These are phyloP conservation scores for Murina feae DNA, from an alignment of 2,113 vertebrate genomes.

Conservation along the genomic window DNA sequence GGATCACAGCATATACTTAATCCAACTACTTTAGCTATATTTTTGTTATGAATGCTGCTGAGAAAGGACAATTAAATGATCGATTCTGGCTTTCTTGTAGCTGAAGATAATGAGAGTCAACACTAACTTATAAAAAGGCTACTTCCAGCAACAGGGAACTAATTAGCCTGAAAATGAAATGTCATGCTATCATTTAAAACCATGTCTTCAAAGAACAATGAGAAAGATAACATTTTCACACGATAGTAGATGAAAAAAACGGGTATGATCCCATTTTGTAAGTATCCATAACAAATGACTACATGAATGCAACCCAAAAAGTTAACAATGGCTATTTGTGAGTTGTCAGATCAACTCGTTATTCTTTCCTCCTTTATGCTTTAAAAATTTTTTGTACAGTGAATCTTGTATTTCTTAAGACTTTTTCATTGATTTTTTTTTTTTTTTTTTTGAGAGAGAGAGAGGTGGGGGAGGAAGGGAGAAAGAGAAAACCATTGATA, in stretches of 20 bases:
- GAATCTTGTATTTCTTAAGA: background rate
- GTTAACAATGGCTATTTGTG: background rate
- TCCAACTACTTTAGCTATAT: background rate
- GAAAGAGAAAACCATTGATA: background rate
- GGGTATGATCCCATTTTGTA: background rate
- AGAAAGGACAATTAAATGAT: conserved; percentile 22
- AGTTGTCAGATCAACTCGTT: background rate
- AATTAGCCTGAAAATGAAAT: conserved; percentile 31
- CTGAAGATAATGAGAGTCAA: conserved; percentile 1
- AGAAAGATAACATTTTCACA: background rate
- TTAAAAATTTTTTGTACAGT: conserved; percentile 10
- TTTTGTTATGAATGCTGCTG: background rate
- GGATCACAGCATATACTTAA: background rate
- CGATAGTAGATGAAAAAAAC: background rate
- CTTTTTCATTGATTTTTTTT: too few relatives aligned
- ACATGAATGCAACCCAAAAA: background rate
- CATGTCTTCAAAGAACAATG: conserved; percentile 28
- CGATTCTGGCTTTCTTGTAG: background rate
- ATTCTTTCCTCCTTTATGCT: background rate
- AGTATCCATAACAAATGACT: conserved; percentile 1
- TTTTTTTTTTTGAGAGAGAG: too few relatives aligned
- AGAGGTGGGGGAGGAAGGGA: too few relatives aligned
- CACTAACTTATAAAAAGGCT: background rate
- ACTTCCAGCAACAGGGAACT: background rate
- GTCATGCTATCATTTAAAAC: conserved; percentile 12